These are phyloP conservation scores for Rhinophrynus dorsalis DNA, from an alignment of 2,797 vertebrate species.

Conservation along the genomic window DNA sequence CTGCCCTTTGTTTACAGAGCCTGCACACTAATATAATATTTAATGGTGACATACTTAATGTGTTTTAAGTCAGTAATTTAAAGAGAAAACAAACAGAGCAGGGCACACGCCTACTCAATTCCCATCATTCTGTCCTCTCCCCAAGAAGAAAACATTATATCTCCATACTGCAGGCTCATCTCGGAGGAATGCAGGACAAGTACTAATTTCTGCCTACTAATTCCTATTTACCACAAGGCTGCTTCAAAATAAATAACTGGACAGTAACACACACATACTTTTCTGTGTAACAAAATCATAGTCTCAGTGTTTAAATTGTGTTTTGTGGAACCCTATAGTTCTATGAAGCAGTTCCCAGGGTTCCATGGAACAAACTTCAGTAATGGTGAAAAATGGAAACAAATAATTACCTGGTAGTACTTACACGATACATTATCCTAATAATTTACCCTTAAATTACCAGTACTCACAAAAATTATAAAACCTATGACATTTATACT, in stretches of 20 bases:
- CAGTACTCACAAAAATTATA: no score
- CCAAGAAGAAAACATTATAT: neutral
- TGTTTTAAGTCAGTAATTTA: slow-evolving; percentile 7
- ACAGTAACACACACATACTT: slow-evolving; percentile 9
- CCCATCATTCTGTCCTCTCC: slow-evolving; percentile 10
- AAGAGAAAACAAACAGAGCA: slow-evolving; percentile 13
- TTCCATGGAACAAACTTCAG: no score
- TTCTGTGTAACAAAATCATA: no score
- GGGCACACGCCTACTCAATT: slow-evolving; percentile 39
- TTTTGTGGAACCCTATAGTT: no score
- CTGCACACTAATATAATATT: neutral
- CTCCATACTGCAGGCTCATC: slow-evolving; percentile 24
- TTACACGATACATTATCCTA: no score
- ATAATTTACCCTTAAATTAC: no score
- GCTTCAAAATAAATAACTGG: slow-evolving; percentile 7
- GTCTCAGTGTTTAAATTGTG: no score
- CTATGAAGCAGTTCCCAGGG: no score
- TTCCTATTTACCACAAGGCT: neutral
- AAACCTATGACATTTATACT: no score
- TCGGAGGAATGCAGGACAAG: slow-evolving; percentile 30
- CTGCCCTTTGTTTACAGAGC: neutral
- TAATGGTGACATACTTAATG: neutral
- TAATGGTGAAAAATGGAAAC: no score
- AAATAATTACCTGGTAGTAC: no score
- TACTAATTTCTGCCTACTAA: neutral